Evolutionary conservation across 2,113 vertebrate genomes (phyloP), one percentile per base, ranked within the genome.

Genomic region (Clarias macrocephalus): DNA sequence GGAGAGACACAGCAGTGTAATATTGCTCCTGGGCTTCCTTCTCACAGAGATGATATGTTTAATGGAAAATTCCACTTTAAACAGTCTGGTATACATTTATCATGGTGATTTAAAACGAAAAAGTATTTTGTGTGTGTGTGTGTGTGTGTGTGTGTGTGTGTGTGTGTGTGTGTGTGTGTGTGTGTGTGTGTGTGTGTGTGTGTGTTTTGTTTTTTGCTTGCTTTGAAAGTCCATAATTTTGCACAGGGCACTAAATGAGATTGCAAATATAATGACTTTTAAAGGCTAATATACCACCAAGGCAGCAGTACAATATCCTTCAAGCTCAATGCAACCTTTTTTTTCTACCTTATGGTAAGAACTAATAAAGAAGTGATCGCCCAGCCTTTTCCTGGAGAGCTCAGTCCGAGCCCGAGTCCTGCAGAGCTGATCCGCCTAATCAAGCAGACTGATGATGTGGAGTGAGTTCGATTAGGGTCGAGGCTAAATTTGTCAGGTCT

Each of bases 1-100:
- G 63, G 63, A 81, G 80, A 82, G 80, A 82, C 85, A 48, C 63
- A 23, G 72, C 76, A 59, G 80, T 63, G 72, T 83, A 60, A 85
- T 85, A 83, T 28, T 80, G 79, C 65, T 70, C 87, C 68, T 83
- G 80, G 80, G 83, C 66, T 59, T 86, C 57, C 72, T n/a, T 21
- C 76, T 73, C 28, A 37, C 77, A 23, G 68, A 72, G 63, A 73
- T 84, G 63, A 86, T 79, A 66, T 9, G 19, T 79, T 83, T 87
- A 66, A 42, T 48, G 60, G 42, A 18, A 30, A 57, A 80, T 30
- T 80, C 16, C 7, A 48, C 25, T 56, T 77, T 18, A 18, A 13
- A 54, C 23, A 33, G 30, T 19, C 16, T 52, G 48, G 23, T 73
- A 42, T 13, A 12, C 19, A 25, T 76, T 3, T 52, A 28, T 52